These are phyloP conservation scores for Apamea anceps DNA, from an alignment of 2,888 invertebrate genomes.

Conservation along the genomic window DNA sequence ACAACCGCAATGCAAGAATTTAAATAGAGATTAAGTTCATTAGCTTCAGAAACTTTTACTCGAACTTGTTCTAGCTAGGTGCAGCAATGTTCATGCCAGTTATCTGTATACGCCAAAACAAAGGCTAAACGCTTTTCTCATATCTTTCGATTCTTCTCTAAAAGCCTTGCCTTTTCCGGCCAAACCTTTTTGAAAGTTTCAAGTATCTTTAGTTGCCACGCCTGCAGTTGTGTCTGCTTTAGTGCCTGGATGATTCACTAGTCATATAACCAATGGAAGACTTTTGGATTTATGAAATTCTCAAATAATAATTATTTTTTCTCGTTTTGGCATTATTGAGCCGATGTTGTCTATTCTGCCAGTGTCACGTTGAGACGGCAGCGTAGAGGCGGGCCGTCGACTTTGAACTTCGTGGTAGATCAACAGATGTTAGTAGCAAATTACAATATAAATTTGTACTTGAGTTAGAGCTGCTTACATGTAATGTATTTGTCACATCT, in stretches of 20 bases:
- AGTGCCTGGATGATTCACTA: slow-evolving; percentile 40
- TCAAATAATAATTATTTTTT: slow-evolving; percentile 1
- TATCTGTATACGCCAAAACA: background rate
- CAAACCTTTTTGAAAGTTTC: slow-evolving; percentile 62
- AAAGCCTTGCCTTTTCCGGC: slow-evolving; percentile 63
- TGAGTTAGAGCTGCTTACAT: slow-evolving; percentile 28
- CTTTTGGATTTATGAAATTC: slow-evolving; percentile 13
- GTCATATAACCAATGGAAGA: slow-evolving; percentile 21
- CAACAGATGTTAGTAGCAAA: too few relatives aligned
- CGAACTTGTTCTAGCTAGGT: background rate
- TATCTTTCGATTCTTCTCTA: slow-evolving; percentile 37
- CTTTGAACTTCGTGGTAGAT: too few relatives aligned
- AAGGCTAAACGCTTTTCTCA: slow-evolving; percentile 36
- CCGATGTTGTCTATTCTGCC: too few relatives aligned
- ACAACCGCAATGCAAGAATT: slow-evolving; percentile 32
- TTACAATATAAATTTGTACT: slow-evolving; percentile 22
- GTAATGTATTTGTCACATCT: slow-evolving; percentile 36
- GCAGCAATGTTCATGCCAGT: background rate
- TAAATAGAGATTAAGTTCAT: slow-evolving; percentile 24
- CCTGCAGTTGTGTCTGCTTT: slow-evolving; percentile 35
- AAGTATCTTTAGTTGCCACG: slow-evolving; percentile 39
- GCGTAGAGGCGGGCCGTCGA: too few relatives aligned
- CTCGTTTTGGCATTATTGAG: too few relatives aligned
- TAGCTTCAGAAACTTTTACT: slow-evolving; percentile 9
- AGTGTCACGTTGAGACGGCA: too few relatives aligned